Base-by-base conservation (phyloP, 2,888 invertebrate genomes). In the Caenorhabditis zanzibari region DNA sequence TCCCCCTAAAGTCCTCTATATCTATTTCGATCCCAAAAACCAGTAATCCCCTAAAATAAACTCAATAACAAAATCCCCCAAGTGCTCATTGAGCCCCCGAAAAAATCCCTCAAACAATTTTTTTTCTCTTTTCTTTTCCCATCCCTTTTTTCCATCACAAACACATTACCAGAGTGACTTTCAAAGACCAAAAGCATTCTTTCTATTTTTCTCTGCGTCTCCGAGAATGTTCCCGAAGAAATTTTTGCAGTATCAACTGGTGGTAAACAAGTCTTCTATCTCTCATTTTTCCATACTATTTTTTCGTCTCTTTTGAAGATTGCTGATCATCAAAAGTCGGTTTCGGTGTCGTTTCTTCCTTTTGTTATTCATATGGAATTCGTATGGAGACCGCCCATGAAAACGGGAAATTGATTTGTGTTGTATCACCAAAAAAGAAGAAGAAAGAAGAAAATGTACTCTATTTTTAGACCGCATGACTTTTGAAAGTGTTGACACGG, bases 321-420 rank as follows among this genome's bases (percentile, higher is more conserved):
- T 16, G 26, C 2, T 44, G 64, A 64, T 64, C 64, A 64, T 64
- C 64, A 64, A 64, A 64, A 64, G 64, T 58, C 58, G 54, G 52
- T 26, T 26, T 54, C 47, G 10, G 0, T 0, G 5, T 44, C 44
- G 10, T 14, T 44, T 1, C 3, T 14, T 32, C 32, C 19, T 19
- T 26, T 54, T 54, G 26, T 14, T 58, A 35, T 32, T 35, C 58
- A 58, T 35, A 35, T 58, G 58, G 28, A 58, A 26, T 58, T 58
- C n/a, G 28, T 35, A 19, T 19, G 6, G 63, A 41, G 47, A 44
- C 47, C 47, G 64, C 61, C 61, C 61, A 24, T 61, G 16, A 64
- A 38, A 38, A 38, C 38, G 38, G 10, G 38, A 38, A 38, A 38
- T 12, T 2, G 38, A 38, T n/a, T n/a, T n/a, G n/a, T n/a, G n/a